Evolutionary conservation across 1,140 invertebrate species (phyloP), one percentile per base, ranked within the genome.

Genomic region (Whitmania pigra): DNA sequence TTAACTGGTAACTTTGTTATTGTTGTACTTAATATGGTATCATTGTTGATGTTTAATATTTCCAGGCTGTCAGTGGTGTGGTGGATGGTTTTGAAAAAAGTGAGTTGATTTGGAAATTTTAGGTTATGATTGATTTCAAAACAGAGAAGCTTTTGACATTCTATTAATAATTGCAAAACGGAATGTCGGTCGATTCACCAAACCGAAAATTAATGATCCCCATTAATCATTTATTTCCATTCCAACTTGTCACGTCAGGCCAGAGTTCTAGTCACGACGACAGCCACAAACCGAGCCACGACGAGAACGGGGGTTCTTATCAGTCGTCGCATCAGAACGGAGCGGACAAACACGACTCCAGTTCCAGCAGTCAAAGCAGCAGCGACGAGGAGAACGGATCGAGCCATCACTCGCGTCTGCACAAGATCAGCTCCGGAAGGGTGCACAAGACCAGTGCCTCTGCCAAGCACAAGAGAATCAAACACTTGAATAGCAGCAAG

Each of bases 61-160:
- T 87, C 75, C 81, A 91, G 89, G 90, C 90, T 79, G 90, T 92
- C 5, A 91, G 88, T 84, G 90, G 90, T 69, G 84, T 89, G 68
- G 86, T 87, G 73, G 88, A 89, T 79, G 85, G 85, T 78, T 82
- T 84, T 75, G 87, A 89, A 80, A 88, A 88, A 86, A 76, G 79
- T 80, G 75, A 78, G 77, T 77, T 25, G 22, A 0, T 54, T 71
- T 22, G 31, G 40, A 13, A 25, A 63, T 71, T 15, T 18, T 57
- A 55, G 2, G 4, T 36, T 29, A 55, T 49, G 18, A 25, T 69
- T 5, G 29, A 17, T 66, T 31, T 22, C 4, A 7, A 27, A 0
- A 9, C 29, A 63, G 29, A 49, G 43, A 9, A 57, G 25, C 2
- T 57, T 2, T 57, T 57, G 2, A 57, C 20, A 57, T 57, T 57